Percentiles rank a stretch among this genome's conserved stretches.
These are phyloP conservation scores for Escarpia spicata DNA, from an alignment of 2,888 invertebrate species.

Conservation along the genomic window DNA sequence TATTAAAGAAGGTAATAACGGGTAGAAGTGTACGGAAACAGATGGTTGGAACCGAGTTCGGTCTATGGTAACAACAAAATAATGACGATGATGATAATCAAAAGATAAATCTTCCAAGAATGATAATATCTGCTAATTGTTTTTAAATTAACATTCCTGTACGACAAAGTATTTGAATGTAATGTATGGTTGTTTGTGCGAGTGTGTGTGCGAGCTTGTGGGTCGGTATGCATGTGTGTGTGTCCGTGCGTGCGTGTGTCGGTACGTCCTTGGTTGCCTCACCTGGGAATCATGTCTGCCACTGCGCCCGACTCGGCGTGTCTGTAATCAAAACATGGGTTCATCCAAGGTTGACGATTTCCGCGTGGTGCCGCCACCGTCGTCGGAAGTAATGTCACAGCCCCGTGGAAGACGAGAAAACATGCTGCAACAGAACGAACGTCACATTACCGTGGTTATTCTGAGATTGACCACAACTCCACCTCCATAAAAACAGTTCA, in stretches of 20 bases:
- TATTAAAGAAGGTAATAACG: no score
- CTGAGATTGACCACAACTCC: background rate
- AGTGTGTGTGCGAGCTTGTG: background rate
- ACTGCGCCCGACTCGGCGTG: background rate
- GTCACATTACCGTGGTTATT: background rate
- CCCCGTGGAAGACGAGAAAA: background rate
- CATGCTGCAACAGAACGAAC: background rate
- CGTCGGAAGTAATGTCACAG: background rate
- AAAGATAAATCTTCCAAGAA: background rate
- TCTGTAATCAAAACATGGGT: background rate
- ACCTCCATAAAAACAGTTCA: background rate
- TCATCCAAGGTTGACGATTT: constrained; percentile 12
- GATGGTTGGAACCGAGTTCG: no score
- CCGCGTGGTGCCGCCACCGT: background rate
- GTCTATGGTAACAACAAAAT: no score
- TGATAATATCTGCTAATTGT: background rate
- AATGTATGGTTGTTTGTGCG: background rate
- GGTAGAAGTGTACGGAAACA: no score
- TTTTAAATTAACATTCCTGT: background rate
- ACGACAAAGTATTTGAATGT: background rate
- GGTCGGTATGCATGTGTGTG: background rate
- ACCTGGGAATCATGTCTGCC: constrained; percentile 1
- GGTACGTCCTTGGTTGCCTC: background rate
- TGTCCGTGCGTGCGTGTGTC: background rate
- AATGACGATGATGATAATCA: background rate